A percentile compares a stretch with the other conserved stretches of the same genome.
Evolutionary conservation across 1,140 invertebrate species (phyloP).

Genomic region (Tetranychus cinnabarinus): DNA sequence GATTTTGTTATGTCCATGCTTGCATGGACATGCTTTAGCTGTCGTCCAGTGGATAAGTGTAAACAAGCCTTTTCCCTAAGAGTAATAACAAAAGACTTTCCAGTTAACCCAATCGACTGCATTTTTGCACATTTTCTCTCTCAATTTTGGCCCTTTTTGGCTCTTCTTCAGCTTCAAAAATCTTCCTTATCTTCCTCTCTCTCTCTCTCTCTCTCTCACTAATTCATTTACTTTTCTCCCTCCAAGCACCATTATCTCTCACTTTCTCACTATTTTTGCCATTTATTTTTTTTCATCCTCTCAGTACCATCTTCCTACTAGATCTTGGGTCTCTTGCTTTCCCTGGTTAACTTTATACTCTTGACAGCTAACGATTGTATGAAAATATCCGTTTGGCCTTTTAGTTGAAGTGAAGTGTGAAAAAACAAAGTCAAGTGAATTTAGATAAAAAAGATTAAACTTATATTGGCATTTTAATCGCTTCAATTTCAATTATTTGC

Average conservation of each 20-base stretch:
- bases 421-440: no score
- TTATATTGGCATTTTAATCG: no score
- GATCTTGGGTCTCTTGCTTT: not conserved
- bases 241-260: not conserved
- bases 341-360: not conserved
- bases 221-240: not conserved
- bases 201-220: not conserved
- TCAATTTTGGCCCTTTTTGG: not conserved
- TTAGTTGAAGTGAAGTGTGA: no score
- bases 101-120: not conserved
- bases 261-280: not conserved
- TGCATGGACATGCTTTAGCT: no score
- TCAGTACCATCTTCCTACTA: not conserved
- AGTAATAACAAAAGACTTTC: not conserved
- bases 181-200: not conserved
- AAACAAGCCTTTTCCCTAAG: not conserved
- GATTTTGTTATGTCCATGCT: no score
- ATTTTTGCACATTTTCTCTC: not conserved
- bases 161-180: not conserved
- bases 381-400: no score
- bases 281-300: slow-evolving; percentile 1
- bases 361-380: no score
- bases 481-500: no score
- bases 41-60: no score
- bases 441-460: no score